These are phyloP conservation scores for Nematostella vectensis DNA, from an alignment of 92 coral and sea anemone species.

Conservation along the genomic window DNA sequence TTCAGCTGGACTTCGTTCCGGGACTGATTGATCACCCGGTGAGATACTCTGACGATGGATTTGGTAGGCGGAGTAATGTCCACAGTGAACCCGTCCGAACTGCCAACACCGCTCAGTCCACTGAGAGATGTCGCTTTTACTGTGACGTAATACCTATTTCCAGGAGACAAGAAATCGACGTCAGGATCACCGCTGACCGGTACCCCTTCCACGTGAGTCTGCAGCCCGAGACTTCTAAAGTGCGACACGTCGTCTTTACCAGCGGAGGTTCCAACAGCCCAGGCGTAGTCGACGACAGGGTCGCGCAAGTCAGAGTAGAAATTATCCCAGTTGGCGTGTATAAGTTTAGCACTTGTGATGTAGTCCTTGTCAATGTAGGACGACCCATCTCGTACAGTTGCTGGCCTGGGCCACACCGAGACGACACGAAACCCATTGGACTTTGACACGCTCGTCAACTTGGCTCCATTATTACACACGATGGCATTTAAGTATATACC, in stretches of 20 bases:
- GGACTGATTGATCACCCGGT: conserved; percentile 42
- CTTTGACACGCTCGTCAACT: conserved; percentile 25
- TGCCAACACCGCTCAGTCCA: conserved; percentile 48
- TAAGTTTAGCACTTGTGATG: conserved; percentile 44
- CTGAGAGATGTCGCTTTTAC: conserved; percentile 59
- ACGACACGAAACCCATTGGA: conserved; percentile 85
- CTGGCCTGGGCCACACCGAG: conserved; percentile 79
- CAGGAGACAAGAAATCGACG: conserved; percentile 43
- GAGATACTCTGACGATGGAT: conserved; percentile 41
- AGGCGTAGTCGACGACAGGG: conserved; percentile 74
- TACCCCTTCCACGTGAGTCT: conserved; percentile 34
- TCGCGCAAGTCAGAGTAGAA: conserved; percentile 62
- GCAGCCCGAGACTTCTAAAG: conserved; percentile 61
- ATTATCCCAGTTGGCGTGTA: conserved; percentile 79
- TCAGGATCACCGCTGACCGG: conserved; percentile 57
- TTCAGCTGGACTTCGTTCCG: conserved; percentile 38
- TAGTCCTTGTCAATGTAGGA: conserved; percentile 41
- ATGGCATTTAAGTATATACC: conserved; percentile 45
- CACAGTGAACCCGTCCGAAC: conserved; percentile 75
- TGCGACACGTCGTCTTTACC: conserved; percentile 56
- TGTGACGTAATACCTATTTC: conserved; percentile 67
- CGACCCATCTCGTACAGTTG: conserved; percentile 58
- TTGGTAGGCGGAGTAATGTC: conserved; percentile 68
- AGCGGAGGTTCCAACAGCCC: conserved; percentile 73
- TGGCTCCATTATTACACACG: conserved; percentile 70